These are phyloP conservation scores for Corythoichthys intestinalis DNA, from an alignment of 2,113 vertebrate genomes.

Conservation along the genomic window DNA sequence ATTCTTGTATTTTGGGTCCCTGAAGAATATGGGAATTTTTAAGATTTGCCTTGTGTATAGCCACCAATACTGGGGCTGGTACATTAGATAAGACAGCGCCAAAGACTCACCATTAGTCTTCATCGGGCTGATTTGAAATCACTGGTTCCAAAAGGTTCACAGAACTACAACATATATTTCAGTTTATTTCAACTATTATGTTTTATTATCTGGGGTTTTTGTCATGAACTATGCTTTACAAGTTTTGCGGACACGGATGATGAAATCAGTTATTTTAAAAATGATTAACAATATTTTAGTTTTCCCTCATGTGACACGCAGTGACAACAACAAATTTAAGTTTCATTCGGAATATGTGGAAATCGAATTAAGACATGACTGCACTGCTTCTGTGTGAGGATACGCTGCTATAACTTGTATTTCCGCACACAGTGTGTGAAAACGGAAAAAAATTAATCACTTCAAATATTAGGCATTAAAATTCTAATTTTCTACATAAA, in stretches of 20 bases:
- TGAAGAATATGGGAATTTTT: neutral
- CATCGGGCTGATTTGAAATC: neutral
- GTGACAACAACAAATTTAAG: neutral
- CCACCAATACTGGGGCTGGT: neutral
- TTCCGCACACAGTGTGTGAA: no score
- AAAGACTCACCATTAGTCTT: conserved; percentile 3
- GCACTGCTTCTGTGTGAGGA: no score
- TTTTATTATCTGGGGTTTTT: neutral
- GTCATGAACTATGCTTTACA: neutral
- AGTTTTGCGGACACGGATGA: no score
- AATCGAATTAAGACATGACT: no score
- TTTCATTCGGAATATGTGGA: no score
- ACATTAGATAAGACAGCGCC: neutral
- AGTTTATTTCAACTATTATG: neutral
- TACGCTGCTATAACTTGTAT: no score
- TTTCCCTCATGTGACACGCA: neutral
- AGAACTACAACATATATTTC: neutral
- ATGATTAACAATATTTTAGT: neutral
- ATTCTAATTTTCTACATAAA: neutral
- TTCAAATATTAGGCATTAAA: neutral
- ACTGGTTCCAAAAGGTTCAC: neutral
- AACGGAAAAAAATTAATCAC: no score
- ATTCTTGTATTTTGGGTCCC: neutral
- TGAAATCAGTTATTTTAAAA: neutral
- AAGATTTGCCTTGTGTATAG: neutral